A percentile compares a stretch with the other conserved stretches of the same genome.
These are phyloP conservation scores for Microctenopoma steveboyesi DNA, from an alignment of 2,797 vertebrate species.

Conservation along the genomic window DNA sequence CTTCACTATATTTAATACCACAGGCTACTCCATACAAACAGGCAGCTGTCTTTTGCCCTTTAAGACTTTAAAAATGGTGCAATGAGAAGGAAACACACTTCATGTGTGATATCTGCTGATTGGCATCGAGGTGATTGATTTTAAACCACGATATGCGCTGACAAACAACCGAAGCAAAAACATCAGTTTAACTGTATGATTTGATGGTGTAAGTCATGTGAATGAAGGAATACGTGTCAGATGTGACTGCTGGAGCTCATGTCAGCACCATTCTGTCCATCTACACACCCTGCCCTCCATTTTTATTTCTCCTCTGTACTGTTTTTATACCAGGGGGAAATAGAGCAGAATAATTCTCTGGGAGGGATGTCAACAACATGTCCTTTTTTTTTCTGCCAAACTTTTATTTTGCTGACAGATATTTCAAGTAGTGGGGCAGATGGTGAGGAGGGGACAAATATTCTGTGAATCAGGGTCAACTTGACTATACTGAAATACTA, in stretches of 20 bases:
- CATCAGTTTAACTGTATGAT: background rate
- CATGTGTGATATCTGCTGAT: no score
- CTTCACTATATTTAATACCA: background rate
- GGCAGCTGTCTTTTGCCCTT: background rate
- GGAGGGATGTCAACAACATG: slow-evolving; percentile 31
- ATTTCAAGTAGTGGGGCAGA: slow-evolving; percentile 71
- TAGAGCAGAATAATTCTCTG: slow-evolving; percentile 66
- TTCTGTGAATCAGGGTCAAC: slow-evolving; percentile 59
- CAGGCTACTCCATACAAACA: background rate
- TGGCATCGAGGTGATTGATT: no score
- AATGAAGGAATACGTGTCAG: background rate
- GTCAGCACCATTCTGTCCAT: slow-evolving; percentile 20
- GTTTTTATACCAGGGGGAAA: slow-evolving; percentile 43
- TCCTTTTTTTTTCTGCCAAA: background rate
- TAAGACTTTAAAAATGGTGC: background rate
- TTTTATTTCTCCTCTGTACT: slow-evolving; percentile 1
- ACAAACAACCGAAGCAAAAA: background rate
- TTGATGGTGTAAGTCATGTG: background rate
- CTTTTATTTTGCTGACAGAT: slow-evolving; percentile 50
- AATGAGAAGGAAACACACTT: no score
- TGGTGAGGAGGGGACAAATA: slow-evolving; percentile 31
- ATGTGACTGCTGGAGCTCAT: background rate
- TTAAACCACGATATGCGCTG: background rate
- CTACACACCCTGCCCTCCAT: slow-evolving; percentile 3
- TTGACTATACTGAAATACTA: slow-evolving; percentile 30